A percentile compares a stretch with the other conserved stretches of the same genome.
Conservation (phyloP, 1,140 invertebrate species). For the Apolygus lucorum region DNA sequence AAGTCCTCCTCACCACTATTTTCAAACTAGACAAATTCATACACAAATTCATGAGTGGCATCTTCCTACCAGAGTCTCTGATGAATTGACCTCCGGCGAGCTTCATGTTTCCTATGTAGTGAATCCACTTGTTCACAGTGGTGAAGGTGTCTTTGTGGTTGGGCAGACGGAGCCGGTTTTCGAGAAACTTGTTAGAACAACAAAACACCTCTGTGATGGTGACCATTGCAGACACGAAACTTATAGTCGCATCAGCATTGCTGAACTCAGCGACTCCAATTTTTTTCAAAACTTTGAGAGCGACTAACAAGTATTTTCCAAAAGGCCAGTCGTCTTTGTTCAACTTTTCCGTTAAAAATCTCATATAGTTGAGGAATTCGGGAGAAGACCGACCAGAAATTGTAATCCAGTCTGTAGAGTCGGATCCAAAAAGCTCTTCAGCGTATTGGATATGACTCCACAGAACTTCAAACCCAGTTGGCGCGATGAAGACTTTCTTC, state of each 20-base stretch:
- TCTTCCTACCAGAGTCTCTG: neutral
- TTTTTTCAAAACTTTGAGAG: neutral
- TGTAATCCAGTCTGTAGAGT: neutral
- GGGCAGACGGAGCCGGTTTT: neutral
- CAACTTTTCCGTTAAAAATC: neutral
- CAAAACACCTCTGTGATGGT: neutral
- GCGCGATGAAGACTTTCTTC: neutral
- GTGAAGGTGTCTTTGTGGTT: neutral
- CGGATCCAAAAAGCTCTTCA: neutral
- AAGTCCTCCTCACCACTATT: neutral
- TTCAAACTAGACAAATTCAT: neutral
- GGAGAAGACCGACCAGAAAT: neutral
- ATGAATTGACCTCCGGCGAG: neutral
- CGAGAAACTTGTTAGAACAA: neutral
- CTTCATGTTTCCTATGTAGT: neutral
- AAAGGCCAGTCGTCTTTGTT: neutral
- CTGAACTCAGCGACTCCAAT: neutral
- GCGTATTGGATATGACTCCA: neutral
- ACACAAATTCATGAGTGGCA: neutral
- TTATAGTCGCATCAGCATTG: neutral
- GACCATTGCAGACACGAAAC: neutral
- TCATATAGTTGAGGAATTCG: neutral
- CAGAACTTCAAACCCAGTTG: neutral
- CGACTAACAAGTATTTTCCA: neutral
- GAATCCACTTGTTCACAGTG: neutral